Conservation (phyloP, 2,113 vertebrate genomes). For the Platysternon megacephalum region DNA sequence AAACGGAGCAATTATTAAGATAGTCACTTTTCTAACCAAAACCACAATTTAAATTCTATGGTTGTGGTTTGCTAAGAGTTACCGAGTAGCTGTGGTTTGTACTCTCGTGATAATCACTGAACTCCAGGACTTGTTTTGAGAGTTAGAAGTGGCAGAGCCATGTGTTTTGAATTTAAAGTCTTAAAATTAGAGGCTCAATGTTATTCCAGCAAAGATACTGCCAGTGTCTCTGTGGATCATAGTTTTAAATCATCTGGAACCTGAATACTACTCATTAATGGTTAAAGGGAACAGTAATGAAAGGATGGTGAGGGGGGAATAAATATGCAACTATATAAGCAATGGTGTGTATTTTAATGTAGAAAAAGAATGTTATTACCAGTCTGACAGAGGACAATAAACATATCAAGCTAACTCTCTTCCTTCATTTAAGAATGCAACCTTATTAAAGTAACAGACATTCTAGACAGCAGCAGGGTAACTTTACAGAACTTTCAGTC, state of each 20-base stretch:
- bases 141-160: conserved; percentile 58
- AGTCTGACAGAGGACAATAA: conserved; percentile 69
- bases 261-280: conserved; percentile 62
- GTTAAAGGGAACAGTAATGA: conserved; percentile 59
- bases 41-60: conserved; percentile 58
- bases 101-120: conserved; percentile 67
- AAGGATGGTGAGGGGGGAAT: conserved; percentile 48
- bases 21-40: conserved; percentile 60
- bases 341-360: conserved; percentile 64
- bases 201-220: conserved; percentile 62
- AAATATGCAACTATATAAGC: conserved; percentile 42
- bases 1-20: conserved; percentile 69
- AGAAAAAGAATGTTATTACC: conserved; percentile 50
- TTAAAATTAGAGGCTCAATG: conserved; percentile 47
- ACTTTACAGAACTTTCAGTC: conserved; percentile 42
- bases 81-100: conserved; percentile 53
- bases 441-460: conserved; percentile 57
- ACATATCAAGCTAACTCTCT: conserved; percentile 62
- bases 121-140: conserved; percentile 27
- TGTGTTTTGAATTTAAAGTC: conserved; percentile 69
- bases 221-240: conserved; percentile 42
- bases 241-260: conserved; percentile 65
- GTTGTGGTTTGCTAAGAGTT: conserved; percentile 58
- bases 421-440: background rate
- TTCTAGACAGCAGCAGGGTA: conserved; percentile 36